phyloP scores from a whole-genome alignment of 2,797 vertebrate species.

The Falco novaeseelandiae region DNA sequence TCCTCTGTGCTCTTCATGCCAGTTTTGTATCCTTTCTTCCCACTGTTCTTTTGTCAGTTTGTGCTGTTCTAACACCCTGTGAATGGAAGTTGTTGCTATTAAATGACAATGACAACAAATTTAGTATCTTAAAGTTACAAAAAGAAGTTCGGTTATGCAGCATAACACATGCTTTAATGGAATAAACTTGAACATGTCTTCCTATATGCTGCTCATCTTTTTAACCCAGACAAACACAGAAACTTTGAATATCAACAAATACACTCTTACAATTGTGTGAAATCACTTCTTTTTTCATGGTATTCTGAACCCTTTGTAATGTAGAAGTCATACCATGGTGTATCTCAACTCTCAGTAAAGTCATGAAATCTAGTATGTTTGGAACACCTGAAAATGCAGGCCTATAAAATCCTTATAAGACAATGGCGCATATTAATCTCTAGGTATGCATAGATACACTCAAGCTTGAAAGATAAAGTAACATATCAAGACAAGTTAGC shows the following conservation, averaged over 20 bases:
- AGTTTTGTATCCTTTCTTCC: conserved; percentile 98
- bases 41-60: conserved; percentile 98
- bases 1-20: conserved; percentile 95
- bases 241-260: not conserved
- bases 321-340: not conserved
- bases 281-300: not conserved
- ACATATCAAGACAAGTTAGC: not conserved
- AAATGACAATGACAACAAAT: not conserved
- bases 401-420: not conserved
- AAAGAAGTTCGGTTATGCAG: not conserved
- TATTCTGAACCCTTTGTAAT: not conserved
- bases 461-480: not conserved
- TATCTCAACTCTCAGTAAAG: not conserved
- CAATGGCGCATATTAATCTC: not conserved
- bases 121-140: not conserved
- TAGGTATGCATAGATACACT: not conserved
- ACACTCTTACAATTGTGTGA: not conserved
- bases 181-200: not conserved
- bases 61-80: conserved; percentile 95
- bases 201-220: not conserved
- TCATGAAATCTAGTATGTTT: not conserved
- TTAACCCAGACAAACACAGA: not conserved
- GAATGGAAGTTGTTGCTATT: conserved; percentile 19
- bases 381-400: not conserved
- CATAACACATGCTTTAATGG: not conserved